A percentile compares a stretch with the other conserved stretches of the same genome.
Evolutionary conservation across 2,797 vertebrate genomes (phyloP).

Genomic region (Alectoris magna): DNA sequence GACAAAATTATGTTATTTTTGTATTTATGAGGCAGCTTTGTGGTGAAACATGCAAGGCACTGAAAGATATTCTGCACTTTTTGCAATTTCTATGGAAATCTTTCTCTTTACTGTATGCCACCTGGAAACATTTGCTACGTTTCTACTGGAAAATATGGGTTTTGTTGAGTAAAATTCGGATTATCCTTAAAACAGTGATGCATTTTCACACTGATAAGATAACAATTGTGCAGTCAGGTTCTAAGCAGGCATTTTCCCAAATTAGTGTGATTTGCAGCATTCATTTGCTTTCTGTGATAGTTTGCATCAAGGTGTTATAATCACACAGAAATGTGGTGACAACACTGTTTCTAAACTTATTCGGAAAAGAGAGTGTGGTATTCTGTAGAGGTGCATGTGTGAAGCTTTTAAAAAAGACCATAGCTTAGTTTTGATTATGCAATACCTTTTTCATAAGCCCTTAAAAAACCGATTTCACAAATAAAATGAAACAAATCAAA

Average conservation of each 20-base stretch:
- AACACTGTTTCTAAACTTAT: background rate
- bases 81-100: background rate
- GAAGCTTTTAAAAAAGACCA: background rate
- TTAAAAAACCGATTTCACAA: background rate
- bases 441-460: background rate
- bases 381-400: background rate
- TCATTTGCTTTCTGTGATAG: background rate
- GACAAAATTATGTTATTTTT: background rate
- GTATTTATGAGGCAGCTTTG: background rate
- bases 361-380: background rate
- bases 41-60: background rate
- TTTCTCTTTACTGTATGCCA: background rate
- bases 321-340: accelerated
- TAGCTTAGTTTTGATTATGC: background rate
- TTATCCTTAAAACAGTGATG: accelerated
- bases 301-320: background rate
- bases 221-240: background rate
- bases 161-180: background rate
- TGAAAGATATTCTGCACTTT: background rate
- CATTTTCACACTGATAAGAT: background rate
- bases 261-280: background rate
- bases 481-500: background rate
- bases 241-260: background rate
- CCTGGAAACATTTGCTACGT: background rate
- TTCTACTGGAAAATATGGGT: background rate